Evolutionary conservation across 1,140 invertebrate genomes (phyloP).

Genomic region (Lepidurus packardi): DNA sequence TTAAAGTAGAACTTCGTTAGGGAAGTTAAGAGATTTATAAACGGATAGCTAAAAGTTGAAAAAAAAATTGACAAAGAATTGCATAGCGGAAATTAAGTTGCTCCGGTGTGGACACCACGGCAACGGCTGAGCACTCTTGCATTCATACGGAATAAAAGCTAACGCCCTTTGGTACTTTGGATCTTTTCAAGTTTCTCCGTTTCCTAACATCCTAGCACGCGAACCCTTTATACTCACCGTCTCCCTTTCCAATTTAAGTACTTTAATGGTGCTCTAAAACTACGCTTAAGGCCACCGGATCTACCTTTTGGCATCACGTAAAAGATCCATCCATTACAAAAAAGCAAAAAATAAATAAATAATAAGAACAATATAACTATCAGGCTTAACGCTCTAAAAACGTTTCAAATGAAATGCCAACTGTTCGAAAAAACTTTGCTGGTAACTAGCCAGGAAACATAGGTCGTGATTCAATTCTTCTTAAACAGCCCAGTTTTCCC

Average conservation of each 20-base stretch:
- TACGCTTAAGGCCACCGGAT: background rate
- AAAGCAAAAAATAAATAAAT: too few species aligned
- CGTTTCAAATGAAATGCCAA: too few species aligned
- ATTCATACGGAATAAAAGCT: slow-evolving; percentile 16
- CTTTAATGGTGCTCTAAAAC: background rate
- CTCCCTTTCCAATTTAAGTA: background rate
- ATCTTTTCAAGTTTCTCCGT: background rate
- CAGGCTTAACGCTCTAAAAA: too few species aligned
- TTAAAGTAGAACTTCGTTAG: too few species aligned
- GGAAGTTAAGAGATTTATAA: background rate
- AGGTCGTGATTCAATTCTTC: too few species aligned
- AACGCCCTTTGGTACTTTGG: background rate
- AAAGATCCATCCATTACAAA: background rate
- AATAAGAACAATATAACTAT: too few species aligned
- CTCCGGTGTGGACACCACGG: background rate
- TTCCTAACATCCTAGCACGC: background rate
- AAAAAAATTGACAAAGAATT: background rate
- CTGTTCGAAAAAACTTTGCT: too few species aligned
- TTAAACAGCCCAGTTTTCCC: too few species aligned
- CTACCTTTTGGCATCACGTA: background rate
- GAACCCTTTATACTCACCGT: background rate
- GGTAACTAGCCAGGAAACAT: too few species aligned
- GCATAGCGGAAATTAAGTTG: slow-evolving; percentile 23
- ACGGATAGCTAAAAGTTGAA: background rate
- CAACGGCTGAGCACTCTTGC: slow-evolving; percentile 20